Evolutionary conservation across 92 coral and sea anemone genomes (phyloP).

Genomic region (Zoanthus sansibaricus): DNA sequence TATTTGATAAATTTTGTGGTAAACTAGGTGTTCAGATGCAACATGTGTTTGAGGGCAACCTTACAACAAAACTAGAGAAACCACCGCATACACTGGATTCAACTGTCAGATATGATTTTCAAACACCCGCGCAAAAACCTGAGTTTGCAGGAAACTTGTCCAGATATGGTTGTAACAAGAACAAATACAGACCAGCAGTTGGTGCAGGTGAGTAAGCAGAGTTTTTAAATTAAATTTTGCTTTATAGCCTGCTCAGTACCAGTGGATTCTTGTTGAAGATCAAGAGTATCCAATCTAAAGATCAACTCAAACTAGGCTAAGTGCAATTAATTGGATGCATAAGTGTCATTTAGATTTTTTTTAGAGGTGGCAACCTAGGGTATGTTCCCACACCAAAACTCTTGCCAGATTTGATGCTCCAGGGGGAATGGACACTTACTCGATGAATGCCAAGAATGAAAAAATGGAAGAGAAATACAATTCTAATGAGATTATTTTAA

Average conservation of each 20-base stretch:
- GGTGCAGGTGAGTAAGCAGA: slow-evolving; percentile 74
- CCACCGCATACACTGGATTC: slow-evolving; percentile 89
- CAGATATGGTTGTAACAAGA: slow-evolving; percentile 86
- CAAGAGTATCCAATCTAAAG: too few relatives aligned
- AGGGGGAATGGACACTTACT: background rate
- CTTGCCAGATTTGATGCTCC: background rate
- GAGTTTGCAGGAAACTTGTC: slow-evolving; percentile 73
- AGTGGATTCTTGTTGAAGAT: too few relatives aligned
- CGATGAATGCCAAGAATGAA: background rate
- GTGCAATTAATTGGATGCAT: background rate
- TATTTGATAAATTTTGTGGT: too few relatives aligned
- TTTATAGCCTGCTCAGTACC: too few relatives aligned
- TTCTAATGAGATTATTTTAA: too few relatives aligned
- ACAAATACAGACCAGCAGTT: slow-evolving; percentile 79
- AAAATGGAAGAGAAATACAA: too few relatives aligned
- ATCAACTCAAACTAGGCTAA: too few relatives aligned
- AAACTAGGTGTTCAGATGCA: slow-evolving; percentile 78
- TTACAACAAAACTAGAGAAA: slow-evolving; percentile 58
- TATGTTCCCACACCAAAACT: background rate
- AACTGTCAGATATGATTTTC: slow-evolving; percentile 79
- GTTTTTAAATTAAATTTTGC: too few relatives aligned
- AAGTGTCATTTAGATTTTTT: too few relatives aligned
- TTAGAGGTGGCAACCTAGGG: background rate
- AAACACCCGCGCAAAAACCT: slow-evolving; percentile 60
- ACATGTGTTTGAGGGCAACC: slow-evolving; percentile 79